These are phyloP conservation scores for Cinclus cinclus DNA, from an alignment of 2,113 vertebrate species.

Conservation along the genomic window DNA sequence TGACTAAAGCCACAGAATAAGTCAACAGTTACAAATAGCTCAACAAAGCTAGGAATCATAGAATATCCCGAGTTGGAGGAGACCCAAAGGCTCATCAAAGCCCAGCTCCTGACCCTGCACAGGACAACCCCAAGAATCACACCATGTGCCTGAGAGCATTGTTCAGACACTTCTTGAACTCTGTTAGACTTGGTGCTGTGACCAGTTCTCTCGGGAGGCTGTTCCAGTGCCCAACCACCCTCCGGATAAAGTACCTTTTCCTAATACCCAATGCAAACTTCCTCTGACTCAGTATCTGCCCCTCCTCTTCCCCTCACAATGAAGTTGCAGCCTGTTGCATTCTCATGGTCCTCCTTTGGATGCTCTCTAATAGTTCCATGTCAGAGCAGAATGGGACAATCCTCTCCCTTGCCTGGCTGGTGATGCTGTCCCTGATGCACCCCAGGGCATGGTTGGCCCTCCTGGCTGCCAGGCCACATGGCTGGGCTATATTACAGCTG, in stretches of 20 bases:
- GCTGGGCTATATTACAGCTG: neutral
- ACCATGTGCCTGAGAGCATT: neutral
- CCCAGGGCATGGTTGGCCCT: neutral
- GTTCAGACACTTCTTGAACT: neutral
- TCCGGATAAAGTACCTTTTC: neutral
- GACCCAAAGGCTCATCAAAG: neutral
- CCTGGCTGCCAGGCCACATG: neutral
- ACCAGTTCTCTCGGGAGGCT: neutral
- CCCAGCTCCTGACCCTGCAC: neutral
- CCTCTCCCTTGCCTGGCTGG: neutral
- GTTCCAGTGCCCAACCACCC: neutral
- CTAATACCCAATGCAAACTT: neutral
- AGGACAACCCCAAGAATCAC: neutral
- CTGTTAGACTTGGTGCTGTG: neutral
- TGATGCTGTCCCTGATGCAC: neutral
- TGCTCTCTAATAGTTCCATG: neutral
- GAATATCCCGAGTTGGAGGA: neutral
- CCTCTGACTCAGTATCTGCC: neutral
- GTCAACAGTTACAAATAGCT: neutral
- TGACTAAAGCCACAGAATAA: neutral
- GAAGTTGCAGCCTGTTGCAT: neutral
- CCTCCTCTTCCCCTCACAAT: neutral
- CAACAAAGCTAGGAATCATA: neutral
- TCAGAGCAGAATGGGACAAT: neutral
- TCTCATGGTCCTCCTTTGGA: neutral